These are phyloP conservation scores for Cossypha niveicapilla DNA, from an alignment of 2,797 vertebrate genomes.

Conservation along the genomic window DNA sequence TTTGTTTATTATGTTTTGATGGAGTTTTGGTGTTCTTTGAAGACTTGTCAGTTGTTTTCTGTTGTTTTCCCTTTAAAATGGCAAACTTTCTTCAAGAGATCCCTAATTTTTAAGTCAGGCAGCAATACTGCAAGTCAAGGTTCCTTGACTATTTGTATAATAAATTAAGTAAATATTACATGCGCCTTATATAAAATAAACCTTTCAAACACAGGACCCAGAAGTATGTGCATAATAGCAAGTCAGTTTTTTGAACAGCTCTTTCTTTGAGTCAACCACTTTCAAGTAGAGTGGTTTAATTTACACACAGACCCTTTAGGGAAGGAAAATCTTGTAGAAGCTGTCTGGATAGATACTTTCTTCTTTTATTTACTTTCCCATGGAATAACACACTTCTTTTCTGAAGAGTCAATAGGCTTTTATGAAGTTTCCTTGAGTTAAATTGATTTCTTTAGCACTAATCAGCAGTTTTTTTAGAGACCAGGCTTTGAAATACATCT, in stretches of 20 bases:
- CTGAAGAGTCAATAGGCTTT: background rate
- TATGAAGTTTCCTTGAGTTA: background rate
- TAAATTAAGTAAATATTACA: background rate
- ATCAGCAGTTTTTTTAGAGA: slow-evolving; percentile 14
- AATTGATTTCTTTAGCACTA: slow-evolving; percentile 23
- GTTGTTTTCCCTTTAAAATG: background rate
- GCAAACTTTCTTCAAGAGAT: background rate
- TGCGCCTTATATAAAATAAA: background rate
- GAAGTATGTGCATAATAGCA: background rate
- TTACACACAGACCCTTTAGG: slow-evolving; percentile 2
- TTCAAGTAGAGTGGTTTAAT: slow-evolving; percentile 15
- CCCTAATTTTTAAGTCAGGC: background rate
- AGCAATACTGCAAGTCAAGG: background rate
- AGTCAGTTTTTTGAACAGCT: background rate
- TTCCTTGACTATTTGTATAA: background rate
- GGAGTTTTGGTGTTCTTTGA: background rate
- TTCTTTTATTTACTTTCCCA: background rate
- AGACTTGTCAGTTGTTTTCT: background rate
- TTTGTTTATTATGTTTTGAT: background rate
- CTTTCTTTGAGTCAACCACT: background rate
- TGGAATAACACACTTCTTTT: slow-evolving; percentile 20
- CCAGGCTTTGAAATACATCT: background rate
- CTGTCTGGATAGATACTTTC: background rate
- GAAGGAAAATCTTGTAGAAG: background rate
- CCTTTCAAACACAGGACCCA: background rate